These are phyloP conservation scores for Zygaena filipendulae DNA, from an alignment of 2,888 invertebrate species.

Conservation along the genomic window DNA sequence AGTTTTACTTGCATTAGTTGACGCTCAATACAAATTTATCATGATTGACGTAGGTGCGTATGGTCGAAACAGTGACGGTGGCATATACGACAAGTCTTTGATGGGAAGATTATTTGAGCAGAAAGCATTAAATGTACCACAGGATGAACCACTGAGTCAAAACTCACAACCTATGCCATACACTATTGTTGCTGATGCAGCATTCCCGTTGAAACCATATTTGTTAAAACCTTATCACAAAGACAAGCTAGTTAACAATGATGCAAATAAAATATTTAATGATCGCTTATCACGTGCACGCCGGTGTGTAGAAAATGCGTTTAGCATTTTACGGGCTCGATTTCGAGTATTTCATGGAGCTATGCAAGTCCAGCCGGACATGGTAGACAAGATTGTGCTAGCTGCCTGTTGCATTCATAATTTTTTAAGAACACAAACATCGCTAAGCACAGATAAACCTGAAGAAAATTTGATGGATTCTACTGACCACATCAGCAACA, in stretches of 20 bases:
- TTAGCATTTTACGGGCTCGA: conserved; percentile 9
- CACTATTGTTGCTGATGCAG: conserved; percentile 6
- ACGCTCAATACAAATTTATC: conserved; percentile 10
- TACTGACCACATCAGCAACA: conserved; percentile 3
- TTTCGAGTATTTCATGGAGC: conserved; percentile 12
- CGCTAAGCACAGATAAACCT: conserved; percentile 3
- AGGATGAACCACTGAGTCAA: conserved; percentile 9
- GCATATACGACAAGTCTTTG: conserved; percentile 9
- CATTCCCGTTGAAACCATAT: conserved; percentile 6
- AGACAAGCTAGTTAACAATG: conserved; percentile 1
- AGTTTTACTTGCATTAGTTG: conserved; percentile 12
- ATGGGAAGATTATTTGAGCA: conserved; percentile 10
- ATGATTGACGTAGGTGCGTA: conserved; percentile 12
- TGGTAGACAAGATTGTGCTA: conserved; percentile 9
- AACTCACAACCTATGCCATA: conserved; percentile 1
- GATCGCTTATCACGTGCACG: conserved; percentile 5
- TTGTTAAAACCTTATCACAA: conserved; percentile 6
- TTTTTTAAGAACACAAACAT: conserved; percentile 3
- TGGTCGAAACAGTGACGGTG: conserved; percentile 10
- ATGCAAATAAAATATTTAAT: conserved; percentile 5
- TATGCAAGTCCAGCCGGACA: conserved; percentile 10
- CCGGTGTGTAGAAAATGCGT: conserved; percentile 6
- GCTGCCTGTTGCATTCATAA: conserved; percentile 11
- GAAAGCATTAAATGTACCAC: conserved; percentile 9
- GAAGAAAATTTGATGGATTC: conserved; percentile 5